Base-by-base conservation (phyloP, 1,140 invertebrate species). In the Camponotus vicinus region DNA sequence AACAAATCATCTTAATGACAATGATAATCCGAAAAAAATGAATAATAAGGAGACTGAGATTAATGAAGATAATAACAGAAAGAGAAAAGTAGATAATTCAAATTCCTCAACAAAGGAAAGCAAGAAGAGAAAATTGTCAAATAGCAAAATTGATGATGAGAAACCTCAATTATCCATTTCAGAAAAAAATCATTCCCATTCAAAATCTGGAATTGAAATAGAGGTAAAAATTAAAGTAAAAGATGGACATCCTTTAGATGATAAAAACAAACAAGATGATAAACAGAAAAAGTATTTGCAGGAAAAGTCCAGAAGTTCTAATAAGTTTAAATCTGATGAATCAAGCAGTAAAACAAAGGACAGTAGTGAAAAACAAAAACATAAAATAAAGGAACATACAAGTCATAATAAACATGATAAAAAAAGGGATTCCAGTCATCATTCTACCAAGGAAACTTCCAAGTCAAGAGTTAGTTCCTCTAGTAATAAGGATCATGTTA, bases 401-500 rank as follows among this genome's bases (percentile, higher is more conserved):
- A 89, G 66, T 80, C 86, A 89, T 71, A 89, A 63, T 40, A 90
- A 88, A 80, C 57, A 88, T 90, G 94, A 95, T 64, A 94, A 92
- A 92, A 94, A 92, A 61, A 94, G 88, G 78, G 92, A 94, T 69
- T 93, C 92, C 83, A 89, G 80, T 71, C 92, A 93, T 69, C 87
- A 92, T 85, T 92, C 93, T 76, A 94, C 82, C 63, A 94, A 92
- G 84, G 94, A 94, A 86, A 88, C 77, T 49, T 92, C 89, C 0
- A 92, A 92, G 86, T 91, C 80, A 67, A 92, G 92, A 91, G 85
- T 67, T 93, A 92, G 92, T 93, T 89, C 95, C 93, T 95, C 95
- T 94, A 88, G 91, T 76, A 93, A 93, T 89, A 95, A 94, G 93
- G 92, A 95, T 92, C 93, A 95, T 55, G 93, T 94, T 80, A 95